Conservation (phyloP, 2,888 invertebrate species). For the Pristionchus maxplancki region DNA sequence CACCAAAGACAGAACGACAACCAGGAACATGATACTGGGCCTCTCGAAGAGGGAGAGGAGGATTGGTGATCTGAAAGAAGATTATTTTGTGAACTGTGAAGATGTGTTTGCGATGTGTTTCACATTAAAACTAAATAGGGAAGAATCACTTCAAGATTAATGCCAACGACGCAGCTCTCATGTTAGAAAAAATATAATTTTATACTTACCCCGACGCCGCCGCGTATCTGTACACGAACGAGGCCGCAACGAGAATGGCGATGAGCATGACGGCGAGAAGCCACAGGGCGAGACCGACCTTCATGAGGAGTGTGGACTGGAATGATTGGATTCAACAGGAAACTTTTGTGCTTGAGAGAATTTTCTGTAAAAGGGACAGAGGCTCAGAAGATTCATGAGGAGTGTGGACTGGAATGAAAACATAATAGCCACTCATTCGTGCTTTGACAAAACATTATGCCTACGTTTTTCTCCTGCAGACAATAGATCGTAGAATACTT, state of each 20-base stretch:
- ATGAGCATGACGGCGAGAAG: neutral
- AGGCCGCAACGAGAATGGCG: neutral
- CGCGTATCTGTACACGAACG: neutral
- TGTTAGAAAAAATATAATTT: neutral
- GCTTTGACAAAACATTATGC: no score
- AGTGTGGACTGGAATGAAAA: no score
- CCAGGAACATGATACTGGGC: neutral
- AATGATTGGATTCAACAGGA: no score
- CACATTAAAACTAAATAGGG: neutral
- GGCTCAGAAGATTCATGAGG: no score
- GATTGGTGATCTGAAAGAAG: neutral
- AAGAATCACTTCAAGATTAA: neutral
- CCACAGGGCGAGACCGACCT: neutral
- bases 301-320: neutral
- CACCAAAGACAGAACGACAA: neutral
- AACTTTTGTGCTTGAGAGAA: no score
- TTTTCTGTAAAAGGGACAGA: no score
- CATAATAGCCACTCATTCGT: no score
- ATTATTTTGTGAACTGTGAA: neutral
- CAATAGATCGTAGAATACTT: no score
- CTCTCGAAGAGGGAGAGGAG: neutral
- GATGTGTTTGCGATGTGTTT: no score
- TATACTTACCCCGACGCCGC: neutral
- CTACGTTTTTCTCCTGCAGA: no score
- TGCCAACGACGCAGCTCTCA: no score